phyloP scores from a whole-genome alignment of 2,888 invertebrate genomes.

The Hirtodrosophila trivittata region DNA sequence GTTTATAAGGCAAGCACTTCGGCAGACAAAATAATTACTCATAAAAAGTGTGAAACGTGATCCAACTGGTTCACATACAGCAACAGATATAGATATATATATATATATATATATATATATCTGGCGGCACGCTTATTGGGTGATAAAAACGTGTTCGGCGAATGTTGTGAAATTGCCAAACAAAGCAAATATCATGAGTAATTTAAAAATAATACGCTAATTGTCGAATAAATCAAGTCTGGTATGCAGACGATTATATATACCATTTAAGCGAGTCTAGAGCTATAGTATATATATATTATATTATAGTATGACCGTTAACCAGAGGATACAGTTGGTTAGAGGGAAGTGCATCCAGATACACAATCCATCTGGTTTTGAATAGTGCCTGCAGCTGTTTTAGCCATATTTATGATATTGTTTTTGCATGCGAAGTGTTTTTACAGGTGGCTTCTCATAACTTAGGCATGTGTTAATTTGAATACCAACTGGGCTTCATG shows the following conservation, averaged over 20 bases:
- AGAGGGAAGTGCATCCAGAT: no score
- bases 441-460: slow-evolving; percentile 2
- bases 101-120: neutral
- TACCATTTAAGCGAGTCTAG: no score
- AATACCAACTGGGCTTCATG: slow-evolving; percentile 33
- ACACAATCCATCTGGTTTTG: no score
- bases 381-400: neutral
- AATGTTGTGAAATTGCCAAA: slow-evolving; percentile 40
- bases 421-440: no score
- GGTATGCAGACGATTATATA: slow-evolving; percentile 5
- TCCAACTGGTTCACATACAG: neutral
- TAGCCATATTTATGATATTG: no score
- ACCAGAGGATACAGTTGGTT: no score
- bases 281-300: neutral
- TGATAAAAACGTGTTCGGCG: slow-evolving; percentile 58
- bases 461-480: slow-evolving; percentile 47
- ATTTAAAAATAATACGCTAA: slow-evolving; percentile 42
- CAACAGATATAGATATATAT: neutral
- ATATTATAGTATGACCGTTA: no score
- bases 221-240: slow-evolving; percentile 43
- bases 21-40: slow-evolving; percentile 36
- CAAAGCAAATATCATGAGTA: slow-evolving; percentile 19
- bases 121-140: slow-evolving; percentile 57
- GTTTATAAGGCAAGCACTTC: neutral
- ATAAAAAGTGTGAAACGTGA: slow-evolving; percentile 46